These are phyloP conservation scores for Vireo griseus DNA, from an alignment of 2,797 vertebrate genomes.

Conservation along the genomic window DNA sequence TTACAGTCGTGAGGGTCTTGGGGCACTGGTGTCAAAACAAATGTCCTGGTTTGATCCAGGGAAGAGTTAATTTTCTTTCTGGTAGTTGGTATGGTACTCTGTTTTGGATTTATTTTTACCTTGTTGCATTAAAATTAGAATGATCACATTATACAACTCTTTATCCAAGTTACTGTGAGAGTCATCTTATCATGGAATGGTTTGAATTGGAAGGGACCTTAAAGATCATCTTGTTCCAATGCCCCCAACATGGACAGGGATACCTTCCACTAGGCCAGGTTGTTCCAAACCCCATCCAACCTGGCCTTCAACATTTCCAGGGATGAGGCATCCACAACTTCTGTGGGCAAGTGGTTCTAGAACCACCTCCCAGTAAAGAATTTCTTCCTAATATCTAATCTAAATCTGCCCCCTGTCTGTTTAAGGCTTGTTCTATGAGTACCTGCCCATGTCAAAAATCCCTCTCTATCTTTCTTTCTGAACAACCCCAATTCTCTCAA, in stretches of 20 bases:
- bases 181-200: neutral
- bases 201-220: neutral
- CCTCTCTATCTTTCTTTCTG: neutral
- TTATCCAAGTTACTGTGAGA: neutral
- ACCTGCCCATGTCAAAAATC: neutral
- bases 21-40: neutral
- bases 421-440: neutral
- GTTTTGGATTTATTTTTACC: neutral
- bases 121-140: neutral
- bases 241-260: accelerated
- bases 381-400: neutral
- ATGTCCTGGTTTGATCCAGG: neutral
- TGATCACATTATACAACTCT: neutral
- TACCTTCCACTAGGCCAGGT: neutral
- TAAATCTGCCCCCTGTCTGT: neutral
- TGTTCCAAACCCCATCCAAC: neutral
- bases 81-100: neutral
- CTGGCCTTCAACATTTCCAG: neutral
- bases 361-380: neutral
- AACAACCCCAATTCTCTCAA: neutral
- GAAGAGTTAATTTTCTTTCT: neutral
- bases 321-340: neutral
- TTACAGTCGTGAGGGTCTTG: neutral
- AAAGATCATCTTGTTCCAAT: neutral
- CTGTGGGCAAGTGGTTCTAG: neutral